phyloP scores from a whole-genome alignment of 2,113 vertebrate species.

The Marmota monax region DNA sequence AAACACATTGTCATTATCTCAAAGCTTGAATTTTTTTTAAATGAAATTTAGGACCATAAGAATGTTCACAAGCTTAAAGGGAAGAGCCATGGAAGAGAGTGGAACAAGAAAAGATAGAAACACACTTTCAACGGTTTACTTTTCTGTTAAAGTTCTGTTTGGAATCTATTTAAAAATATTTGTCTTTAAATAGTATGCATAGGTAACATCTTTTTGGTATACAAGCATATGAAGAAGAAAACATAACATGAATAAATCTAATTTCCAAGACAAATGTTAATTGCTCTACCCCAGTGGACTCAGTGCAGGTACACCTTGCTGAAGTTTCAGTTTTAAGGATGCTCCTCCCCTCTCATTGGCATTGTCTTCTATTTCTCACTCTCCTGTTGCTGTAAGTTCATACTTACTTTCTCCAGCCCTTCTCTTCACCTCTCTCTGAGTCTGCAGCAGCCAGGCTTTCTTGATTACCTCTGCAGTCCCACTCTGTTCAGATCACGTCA shows the following conservation, averaged over 20 bases:
- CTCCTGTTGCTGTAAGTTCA: neutral
- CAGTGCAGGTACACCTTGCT: neutral
- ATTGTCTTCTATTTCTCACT: neutral
- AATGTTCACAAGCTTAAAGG: neutral
- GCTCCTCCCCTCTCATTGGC: neutral
- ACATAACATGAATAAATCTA: neutral
- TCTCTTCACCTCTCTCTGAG: neutral
- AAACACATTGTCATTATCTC: neutral
- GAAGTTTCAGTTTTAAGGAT: neutral
- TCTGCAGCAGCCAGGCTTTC: neutral
- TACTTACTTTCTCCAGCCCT: neutral
- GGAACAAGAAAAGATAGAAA: neutral
- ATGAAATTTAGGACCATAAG: neutral
- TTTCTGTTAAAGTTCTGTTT: neutral
- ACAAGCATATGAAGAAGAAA: slow-evolving; percentile 3
- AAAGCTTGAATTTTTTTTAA: neutral
- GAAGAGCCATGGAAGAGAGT: neutral
- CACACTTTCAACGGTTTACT: neutral
- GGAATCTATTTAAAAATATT: slow-evolving; percentile 44
- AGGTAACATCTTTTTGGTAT: slow-evolving; percentile 18
- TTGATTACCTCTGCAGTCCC: neutral
- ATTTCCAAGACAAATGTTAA: slow-evolving; percentile 4
- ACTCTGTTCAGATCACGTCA: neutral
- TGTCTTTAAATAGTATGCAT: neutral
- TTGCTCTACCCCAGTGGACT: neutral